These are phyloP conservation scores for Polylopha cassiicola DNA, from an alignment of 2,888 invertebrate species.

Conservation along the genomic window DNA sequence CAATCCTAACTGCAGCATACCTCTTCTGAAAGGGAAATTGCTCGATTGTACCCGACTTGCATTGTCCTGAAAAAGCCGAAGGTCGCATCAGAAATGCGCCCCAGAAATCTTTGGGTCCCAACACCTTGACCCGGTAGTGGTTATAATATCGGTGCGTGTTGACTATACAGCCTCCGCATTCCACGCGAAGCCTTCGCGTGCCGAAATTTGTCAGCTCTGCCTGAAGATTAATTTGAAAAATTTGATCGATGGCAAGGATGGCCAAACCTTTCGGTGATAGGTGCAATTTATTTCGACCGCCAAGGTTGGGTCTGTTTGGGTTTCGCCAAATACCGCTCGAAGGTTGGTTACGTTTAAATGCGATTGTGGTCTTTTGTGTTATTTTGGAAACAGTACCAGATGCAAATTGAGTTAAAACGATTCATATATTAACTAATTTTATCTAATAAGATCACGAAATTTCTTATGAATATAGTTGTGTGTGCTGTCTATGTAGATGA, in stretches of 20 bases:
- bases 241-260: conserved; percentile 29
- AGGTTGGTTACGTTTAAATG: too few species aligned
- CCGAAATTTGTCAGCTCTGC: conserved; percentile 39
- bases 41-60: conserved; percentile 14
- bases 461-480: too few species aligned
- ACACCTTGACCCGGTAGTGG: conserved; percentile 44
- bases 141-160: conserved; percentile 20
- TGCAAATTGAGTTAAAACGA: too few species aligned
- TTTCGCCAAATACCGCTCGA: background rate
- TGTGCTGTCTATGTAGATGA: too few species aligned
- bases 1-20: conserved; percentile 13
- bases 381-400: too few species aligned
- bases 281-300: conserved; percentile 7
- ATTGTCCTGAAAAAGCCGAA: conserved; percentile 21
- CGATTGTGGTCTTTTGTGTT: too few species aligned
- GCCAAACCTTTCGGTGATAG: conserved; percentile 11
- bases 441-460: too few species aligned
- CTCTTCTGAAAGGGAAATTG: conserved; percentile 11
- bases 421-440: too few species aligned
- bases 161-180: conserved; percentile 23
- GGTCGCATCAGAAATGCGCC: conserved; percentile 24
- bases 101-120: conserved; percentile 29
- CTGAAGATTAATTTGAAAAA: conserved; percentile 28
- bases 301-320: conserved; percentile 1
- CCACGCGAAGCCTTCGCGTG: conserved; percentile 34